Base-by-base conservation (phyloP, 2,888 invertebrate species). In the Drosophila engyochracea region DNA sequence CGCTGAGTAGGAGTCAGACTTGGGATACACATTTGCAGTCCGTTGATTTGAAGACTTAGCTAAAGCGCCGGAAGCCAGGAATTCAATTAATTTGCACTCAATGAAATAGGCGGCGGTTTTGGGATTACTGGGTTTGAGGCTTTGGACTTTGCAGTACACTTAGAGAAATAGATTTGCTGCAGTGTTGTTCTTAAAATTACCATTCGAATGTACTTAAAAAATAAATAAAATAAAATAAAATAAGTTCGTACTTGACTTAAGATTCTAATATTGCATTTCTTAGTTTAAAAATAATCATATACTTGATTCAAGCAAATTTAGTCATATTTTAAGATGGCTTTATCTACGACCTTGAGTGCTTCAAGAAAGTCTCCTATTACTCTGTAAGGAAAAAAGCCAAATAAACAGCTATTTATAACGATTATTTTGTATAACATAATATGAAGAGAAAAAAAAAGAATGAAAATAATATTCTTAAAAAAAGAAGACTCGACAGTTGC, bases 51-150 rank as follows among this genome's bases (percentile, higher is more conserved):
- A 51, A 41, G 66, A 70, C 61, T 52, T 63, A 55, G 51, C 61
- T 58, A 28, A 64, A 65, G 49, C n/a, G 78, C 82, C 81, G 61
- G 49, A 72, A 72, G 83, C 81, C 16, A 70, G 68, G 78, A 77
- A 81, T 84, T 80, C 84, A 86, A 86, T 89, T 84, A 82, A 85
- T 76, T 88, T 79, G 33, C 75, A 77, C 61, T 79, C 68, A 44
- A 76, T 82, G 70, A 47, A 69, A 69, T 64, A 70, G 79, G 68
- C 68, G 49, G 58, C 35, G 69, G 68, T 66, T 51, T 31, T 39
- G 10, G 33, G n/a, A 41, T 41, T 52, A 16, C 55, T 30, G 44
- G 28, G 31, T 54, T 54, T 3, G 22, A 5, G 35, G 35, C 16
- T 10, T 37, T 25, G 25, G 35, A 25, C 25, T 35, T 10, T 22